Evolutionary conservation across 2,113 vertebrate species (phyloP), one percentile per base, ranked within the genome.

Genomic region (Regulus satrapa): DNA sequence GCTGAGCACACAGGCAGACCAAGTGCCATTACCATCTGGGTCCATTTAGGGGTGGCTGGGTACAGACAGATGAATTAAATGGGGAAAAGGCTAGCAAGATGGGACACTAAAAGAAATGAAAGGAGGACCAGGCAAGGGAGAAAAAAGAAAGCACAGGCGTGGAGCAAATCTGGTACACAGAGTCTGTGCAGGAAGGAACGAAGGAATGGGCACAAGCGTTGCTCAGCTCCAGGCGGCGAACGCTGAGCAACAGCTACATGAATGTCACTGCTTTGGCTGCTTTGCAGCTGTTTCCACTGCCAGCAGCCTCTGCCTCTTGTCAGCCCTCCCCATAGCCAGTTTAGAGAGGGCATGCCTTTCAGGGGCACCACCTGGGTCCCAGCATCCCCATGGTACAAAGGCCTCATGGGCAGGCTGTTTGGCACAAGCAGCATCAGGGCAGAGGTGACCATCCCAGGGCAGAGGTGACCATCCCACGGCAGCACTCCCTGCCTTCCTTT

Each of bases 241-340:
- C 0, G 0, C 21, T 76, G 86, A 59, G 80, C 1, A 3, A 29
- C 4, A 71, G 36, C 64, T 38, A 51, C 3, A 1, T 36, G 49
- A 91, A 94, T 85, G 93, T 93, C 89, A 85, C 43, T 14, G 63
- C 87, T 76, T 6, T 75, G 69, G 81, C 58, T 1, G 26, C 74
- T 95, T 15, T 18, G 85, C 96, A 96, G 93, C 91, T 97, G 93
- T 41, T 88, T 29, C 81, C 64, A 49, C 38, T 54, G 85, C 77
- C 13, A 0, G 61, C 45, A 64, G 91, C 23, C 62, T 64, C 55
- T 55, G 48, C 32, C 43, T 75, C 78, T 82, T 49, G 48, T 56
- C 58, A 69, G 75, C 34, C 12, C 38, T 75, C 26, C 78, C 59
- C 38, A 66, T 0, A 0, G 75, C 23, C 46, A 81, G 29, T 29